Evolutionary conservation across 2,888 invertebrate genomes (phyloP).

Genomic region (Melanotus villosus): DNA sequence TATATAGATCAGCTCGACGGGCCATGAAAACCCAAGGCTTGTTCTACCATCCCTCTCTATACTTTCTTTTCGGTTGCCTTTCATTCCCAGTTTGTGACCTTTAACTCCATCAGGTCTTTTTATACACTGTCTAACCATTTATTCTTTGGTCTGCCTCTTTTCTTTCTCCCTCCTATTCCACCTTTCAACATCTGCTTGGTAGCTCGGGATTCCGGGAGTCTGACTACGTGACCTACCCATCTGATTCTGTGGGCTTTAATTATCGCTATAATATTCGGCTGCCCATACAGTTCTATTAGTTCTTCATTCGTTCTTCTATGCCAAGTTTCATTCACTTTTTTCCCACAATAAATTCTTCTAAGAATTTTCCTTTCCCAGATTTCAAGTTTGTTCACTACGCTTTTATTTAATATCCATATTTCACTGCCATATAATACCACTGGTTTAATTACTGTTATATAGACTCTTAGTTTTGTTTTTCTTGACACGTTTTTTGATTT

Average conservation of each 20-base stretch:
- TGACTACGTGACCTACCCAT: neutral
- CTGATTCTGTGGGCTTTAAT: neutral
- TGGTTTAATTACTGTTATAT: too few species aligned
- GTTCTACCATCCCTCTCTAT: neutral
- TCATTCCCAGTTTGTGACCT: neutral
- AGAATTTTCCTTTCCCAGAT: neutral
- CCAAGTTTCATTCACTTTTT: neutral
- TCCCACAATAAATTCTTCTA: neutral
- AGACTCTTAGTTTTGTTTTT: too few species aligned
- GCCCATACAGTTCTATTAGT: neutral
- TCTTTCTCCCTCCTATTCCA: neutral
- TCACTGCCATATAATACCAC: too few species aligned
- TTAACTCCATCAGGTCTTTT: neutral
- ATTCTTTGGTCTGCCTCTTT: neutral
- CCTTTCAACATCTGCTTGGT: neutral
- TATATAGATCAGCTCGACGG: too few species aligned
- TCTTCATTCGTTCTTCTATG: constrained; percentile 1
- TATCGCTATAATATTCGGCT: neutral
- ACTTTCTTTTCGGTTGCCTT: neutral
- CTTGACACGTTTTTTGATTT: too few species aligned
- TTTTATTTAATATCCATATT: too few species aligned
- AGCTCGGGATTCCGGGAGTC: neutral
- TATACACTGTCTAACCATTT: neutral
- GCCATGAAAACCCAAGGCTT: neutral
- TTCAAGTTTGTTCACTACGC: too few species aligned